Evolutionary conservation across 1,140 invertebrate genomes (phyloP).

Genomic region (fruit fly (Drosophila melanogaster)): DNA sequence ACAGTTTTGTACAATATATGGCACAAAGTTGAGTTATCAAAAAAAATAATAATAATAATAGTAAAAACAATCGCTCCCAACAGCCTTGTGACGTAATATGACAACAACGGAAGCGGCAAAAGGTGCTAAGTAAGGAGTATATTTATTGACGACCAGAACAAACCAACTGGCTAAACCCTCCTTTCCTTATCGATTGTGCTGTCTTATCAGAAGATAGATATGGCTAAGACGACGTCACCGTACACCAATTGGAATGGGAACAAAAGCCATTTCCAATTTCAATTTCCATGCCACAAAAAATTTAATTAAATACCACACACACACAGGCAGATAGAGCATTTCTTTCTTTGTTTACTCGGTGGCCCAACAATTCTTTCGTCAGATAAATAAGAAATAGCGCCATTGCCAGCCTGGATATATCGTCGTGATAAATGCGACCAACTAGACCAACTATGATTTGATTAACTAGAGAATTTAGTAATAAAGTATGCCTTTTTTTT

Average conservation of each 20-base stretch:
- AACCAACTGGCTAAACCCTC: constrained; percentile 5
- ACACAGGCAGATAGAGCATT: constrained; percentile 45
- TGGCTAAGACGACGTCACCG: constrained; percentile 39
- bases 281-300: constrained; percentile 46
- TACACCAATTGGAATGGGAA: background rate
- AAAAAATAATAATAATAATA: too few species aligned
- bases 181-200: constrained; percentile 36
- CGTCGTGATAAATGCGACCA: background rate
- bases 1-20: background rate
- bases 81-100: constrained; percentile 63
- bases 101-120: constrained; percentile 56
- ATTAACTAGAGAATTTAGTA: background rate
- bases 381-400: background rate
- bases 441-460: background rate
- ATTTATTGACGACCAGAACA: constrained; percentile 4
- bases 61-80: background rate
- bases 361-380: constrained; percentile 11
- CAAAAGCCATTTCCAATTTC: constrained; percentile 21
- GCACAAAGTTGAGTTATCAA: constrained; percentile 11
- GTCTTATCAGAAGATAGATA: constrained; percentile 49
- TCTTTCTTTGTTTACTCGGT: constrained; percentile 51
- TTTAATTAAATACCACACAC: constrained; percentile 67
- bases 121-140: background rate
- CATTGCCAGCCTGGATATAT: background rate
- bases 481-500: background rate